phyloP scores from a whole-genome alignment of 2,797 vertebrate species.

The Coccyzus lansbergi region DNA sequence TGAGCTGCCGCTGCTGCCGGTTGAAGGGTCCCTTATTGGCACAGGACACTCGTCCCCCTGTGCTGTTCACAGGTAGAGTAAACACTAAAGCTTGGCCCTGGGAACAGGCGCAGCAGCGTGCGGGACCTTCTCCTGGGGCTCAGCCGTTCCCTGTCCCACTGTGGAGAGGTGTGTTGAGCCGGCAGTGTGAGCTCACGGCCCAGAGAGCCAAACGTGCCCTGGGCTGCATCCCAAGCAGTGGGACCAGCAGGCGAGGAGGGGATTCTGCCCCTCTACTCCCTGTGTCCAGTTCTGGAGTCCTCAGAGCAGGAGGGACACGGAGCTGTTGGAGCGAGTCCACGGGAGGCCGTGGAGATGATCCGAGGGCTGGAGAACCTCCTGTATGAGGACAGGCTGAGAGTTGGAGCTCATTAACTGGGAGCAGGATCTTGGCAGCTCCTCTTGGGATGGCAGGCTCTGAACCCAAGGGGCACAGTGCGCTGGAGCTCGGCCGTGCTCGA shows the following conservation, averaged over 20 bases:
- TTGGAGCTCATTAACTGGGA: background rate
- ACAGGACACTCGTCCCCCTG: background rate
- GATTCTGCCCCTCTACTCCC: too few relatives aligned
- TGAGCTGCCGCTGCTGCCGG: background rate
- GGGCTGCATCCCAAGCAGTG: too few relatives aligned
- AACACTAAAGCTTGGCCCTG: background rate
- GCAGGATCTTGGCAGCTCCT: background rate
- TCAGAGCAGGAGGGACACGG: too few relatives aligned
- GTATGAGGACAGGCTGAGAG: too few relatives aligned
- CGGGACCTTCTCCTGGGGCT: background rate
- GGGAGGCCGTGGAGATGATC: too few relatives aligned
- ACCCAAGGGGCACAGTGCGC: accelerated
- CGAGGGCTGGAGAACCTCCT: too few relatives aligned
- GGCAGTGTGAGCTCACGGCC: too few relatives aligned
- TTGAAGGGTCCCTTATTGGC: conserved; percentile 20
- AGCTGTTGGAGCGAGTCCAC: too few relatives aligned
- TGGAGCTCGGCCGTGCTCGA: background rate
- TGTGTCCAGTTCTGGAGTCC: too few relatives aligned
- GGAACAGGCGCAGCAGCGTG: background rate
- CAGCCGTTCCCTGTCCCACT: accelerated
- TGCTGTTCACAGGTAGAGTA: background rate
- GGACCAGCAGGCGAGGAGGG: too few relatives aligned
- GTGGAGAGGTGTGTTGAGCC: background rate
- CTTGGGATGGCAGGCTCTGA: accelerated
- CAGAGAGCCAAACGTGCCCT: too few relatives aligned